These are phyloP conservation scores for Tyrannus savana DNA, from an alignment of 2,113 vertebrate species.

Conservation along the genomic window DNA sequence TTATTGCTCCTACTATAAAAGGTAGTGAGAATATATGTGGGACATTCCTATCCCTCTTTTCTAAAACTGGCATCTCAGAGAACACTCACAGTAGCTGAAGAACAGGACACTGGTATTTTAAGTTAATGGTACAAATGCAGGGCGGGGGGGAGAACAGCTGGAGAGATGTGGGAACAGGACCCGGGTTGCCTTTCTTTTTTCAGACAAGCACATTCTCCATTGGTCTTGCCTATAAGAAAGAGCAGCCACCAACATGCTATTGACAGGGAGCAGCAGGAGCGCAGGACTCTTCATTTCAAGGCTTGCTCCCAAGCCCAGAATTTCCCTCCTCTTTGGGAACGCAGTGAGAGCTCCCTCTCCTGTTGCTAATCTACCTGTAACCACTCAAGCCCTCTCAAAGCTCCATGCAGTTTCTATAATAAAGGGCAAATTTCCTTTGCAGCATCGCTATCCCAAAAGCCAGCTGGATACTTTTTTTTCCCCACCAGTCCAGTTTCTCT, in stretches of 20 bases:
- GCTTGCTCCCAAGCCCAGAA: background rate
- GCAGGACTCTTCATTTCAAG: background rate
- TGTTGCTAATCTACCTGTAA: background rate
- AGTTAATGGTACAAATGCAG: background rate
- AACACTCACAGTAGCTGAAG: background rate
- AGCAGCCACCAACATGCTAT: background rate
- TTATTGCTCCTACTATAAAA: background rate
- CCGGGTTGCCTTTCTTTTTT: background rate
- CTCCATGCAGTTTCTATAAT: background rate
- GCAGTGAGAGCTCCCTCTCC: constrained; percentile 38
- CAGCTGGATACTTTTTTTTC: background rate
- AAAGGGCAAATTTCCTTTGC: background rate
- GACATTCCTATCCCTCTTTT: background rate
- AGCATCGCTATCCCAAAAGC: background rate
- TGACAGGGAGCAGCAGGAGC: background rate
- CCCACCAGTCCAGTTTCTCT: background rate
- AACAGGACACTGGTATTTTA: background rate
- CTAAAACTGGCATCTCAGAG: background rate
- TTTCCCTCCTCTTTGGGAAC: background rate
- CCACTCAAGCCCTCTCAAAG: background rate
- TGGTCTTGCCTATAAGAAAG: background rate
- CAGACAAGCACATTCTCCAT: background rate
- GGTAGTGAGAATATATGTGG: background rate
- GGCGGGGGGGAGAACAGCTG: background rate
- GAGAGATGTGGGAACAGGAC: background rate